These are phyloP conservation scores for Pristionchus pacificus DNA, from an alignment of 1,140 invertebrate genomes.

Conservation along the genomic window DNA sequence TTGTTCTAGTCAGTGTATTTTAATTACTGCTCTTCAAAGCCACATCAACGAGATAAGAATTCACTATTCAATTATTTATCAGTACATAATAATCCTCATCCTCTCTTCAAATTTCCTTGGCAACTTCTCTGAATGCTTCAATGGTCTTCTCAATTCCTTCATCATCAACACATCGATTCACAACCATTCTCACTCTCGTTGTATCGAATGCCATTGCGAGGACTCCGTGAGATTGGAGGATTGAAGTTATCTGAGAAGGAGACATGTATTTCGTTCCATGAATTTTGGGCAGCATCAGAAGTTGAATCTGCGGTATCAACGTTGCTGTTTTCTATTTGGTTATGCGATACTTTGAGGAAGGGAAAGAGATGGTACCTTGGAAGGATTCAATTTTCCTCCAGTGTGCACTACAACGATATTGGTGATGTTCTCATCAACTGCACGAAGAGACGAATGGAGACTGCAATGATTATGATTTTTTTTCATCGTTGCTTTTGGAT, in stretches of 20 bases:
- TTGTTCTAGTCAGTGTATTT: no score
- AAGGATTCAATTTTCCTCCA: conserved; percentile 4
- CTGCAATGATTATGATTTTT: background rate
- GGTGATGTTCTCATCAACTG: conserved; percentile 19
- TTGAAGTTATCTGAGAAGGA: conserved; percentile 15
- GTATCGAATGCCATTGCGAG: conserved; percentile 34
- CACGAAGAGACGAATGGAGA: conserved; percentile 8
- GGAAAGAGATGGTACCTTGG: background rate
- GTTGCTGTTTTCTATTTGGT: background rate
- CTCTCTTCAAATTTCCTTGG: no score
- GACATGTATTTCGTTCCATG: conserved; percentile 4
- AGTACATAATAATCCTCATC: no score
- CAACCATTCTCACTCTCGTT: conserved; percentile 29
- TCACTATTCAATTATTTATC: no score
- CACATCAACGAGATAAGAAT: no score
- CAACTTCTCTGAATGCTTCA: conserved; percentile 15
- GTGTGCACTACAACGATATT: conserved; percentile 34
- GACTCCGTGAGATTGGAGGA: conserved; percentile 26
- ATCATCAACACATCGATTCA: conserved; percentile 30
- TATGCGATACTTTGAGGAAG: background rate
- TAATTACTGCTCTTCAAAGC: no score
- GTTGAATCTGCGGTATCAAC: background rate
- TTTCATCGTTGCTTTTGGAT: background rate
- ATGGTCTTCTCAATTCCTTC: conserved; percentile 18
- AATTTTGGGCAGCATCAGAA: conserved; percentile 3